Conservation (phyloP, 2,113 vertebrate species). For the Protomyctophum bolini region DNA sequence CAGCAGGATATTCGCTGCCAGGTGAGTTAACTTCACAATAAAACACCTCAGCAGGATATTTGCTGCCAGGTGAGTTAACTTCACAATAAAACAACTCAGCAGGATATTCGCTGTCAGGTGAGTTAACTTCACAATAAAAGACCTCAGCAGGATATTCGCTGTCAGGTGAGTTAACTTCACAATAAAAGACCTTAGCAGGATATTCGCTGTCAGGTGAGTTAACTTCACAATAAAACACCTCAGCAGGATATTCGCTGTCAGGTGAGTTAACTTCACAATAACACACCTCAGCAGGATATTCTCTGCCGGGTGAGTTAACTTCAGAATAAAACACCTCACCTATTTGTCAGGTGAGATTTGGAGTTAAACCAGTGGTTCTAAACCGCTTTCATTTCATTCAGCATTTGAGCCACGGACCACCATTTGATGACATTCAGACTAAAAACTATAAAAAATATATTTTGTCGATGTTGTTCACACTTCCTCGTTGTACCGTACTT, state of each 20-base stretch:
- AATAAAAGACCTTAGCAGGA: slow-evolving; percentile 93
- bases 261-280: slow-evolving; percentile 93
- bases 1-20: slow-evolving; percentile 92
- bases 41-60: slow-evolving; percentile 94
- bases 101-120: slow-evolving; percentile 93
- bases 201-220: slow-evolving; percentile 93
- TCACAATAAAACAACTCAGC: slow-evolving; percentile 95
- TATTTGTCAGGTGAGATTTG: no score
- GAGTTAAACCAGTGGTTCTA: no score
- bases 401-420: no score
- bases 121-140: slow-evolving; percentile 92
- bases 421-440: no score
- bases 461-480: no score
- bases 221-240: slow-evolving; percentile 96
- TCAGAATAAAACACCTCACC: no score
- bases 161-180: slow-evolving; percentile 93
- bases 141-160: slow-evolving; percentile 92
- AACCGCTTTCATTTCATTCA: no score
- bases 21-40: slow-evolving; percentile 93
- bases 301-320: slow-evolving; percentile 85
- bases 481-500: no score
- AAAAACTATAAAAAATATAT: no score
- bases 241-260: slow-evolving; percentile 92
- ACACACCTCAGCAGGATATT: slow-evolving; percentile 94
- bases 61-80: slow-evolving; percentile 91